Evolutionary conservation across 2,797 vertebrate species (phyloP), one percentile per base, ranked within the genome.

Genomic region (Champsocephalus esox): DNA sequence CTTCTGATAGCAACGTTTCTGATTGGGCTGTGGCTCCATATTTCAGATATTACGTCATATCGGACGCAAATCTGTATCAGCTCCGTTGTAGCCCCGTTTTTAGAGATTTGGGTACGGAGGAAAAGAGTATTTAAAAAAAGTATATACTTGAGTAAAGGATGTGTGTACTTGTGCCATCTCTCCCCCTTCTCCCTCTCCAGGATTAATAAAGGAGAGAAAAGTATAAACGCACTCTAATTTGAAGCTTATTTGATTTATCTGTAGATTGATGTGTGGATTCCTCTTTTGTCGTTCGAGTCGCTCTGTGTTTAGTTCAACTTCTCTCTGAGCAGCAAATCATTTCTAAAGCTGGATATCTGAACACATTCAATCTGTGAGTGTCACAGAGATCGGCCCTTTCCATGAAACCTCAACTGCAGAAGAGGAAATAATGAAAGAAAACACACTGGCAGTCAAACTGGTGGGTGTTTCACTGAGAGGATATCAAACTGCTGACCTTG

Each of bases 241-340:
- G 46, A 77, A 83, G 73, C 75, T 85, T 64, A 83, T 89, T 85
- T 73, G 67, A 88, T 89, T 88, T 72, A 24, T 66, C 75, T 60
- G 73, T 73, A 75, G 80, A 88, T 87, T 58, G 87, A 85, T 58
- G 69, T 21, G 49, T 66, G 79, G 65, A 71, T 77, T 83, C 57
- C 67, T 12, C 41, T 52, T 73, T 73, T 66, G 75, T 81, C 41
- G 70, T 54, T 67, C 64, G 4, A 73, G 82, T 67, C 84, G 68
- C 75, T 17, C 54, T 8, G 52, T n/a, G 74, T 77, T 83, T 34
- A 44, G 50, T 68, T 66, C 49, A 34, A 55, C 73, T 77, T 75
- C 56, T 57, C 81, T 78, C 70, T 79, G 82, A 73, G 75, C 72
- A 74, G 83, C 87, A 32, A 77, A 77, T 89, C 66, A 76, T 80